Base-by-base conservation (phyloP, 2,797 vertebrate genomes). In the Gephyroberyx darwinii region DNA sequence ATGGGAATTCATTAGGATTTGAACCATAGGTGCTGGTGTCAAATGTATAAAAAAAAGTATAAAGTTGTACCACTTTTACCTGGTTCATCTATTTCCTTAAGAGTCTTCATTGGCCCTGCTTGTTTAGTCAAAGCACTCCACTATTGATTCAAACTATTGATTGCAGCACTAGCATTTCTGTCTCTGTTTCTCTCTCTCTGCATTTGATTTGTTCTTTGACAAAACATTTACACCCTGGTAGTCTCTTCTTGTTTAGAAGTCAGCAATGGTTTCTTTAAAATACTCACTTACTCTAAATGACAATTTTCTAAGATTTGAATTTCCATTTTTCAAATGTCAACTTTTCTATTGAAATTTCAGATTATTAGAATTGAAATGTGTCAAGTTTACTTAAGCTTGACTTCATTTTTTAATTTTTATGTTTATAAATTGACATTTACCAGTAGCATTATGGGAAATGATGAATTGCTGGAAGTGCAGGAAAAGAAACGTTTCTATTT, bases 81-180 rank as follows among this genome's bases (percentile, higher is more conserved):
- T 37, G 13, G 5, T 30, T 48, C 5, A 8, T 70, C 52, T 58
- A 7, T 61, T 58, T 56, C 9, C 8, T 20, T 19, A n/a, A 26
- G 47, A 47, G 51, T 67, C 19, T 60, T 65, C 10, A 8, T 5
- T 58, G 5, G 33, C 5, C 67, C 57, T 69, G 58, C 65, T 68
- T 73, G 62, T 80, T 69, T 68, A 60, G 62, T 77, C 60, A 80
- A 65, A 75, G 73, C 52, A 61, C 74, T 68, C 41, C 54, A 20
- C 7, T 13, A 90, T 82, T 77, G 77, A 88, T 83, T 65, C 33
- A 6, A 52, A 43, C 43, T 68, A 85, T 89, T 53, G 87, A 89
- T 86, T 54, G 8, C n/a, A 22, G 52, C 66, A 8, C 67, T 16
- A 57, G 35, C 52, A 41, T 80, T 78, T 73, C 37, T 48, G 45